Percentiles rank a stretch among this genome's conserved stretches.
Evolutionary conservation across 2,888 invertebrate genomes (phyloP).

Genomic region (Leptopterna dolabrata): DNA sequence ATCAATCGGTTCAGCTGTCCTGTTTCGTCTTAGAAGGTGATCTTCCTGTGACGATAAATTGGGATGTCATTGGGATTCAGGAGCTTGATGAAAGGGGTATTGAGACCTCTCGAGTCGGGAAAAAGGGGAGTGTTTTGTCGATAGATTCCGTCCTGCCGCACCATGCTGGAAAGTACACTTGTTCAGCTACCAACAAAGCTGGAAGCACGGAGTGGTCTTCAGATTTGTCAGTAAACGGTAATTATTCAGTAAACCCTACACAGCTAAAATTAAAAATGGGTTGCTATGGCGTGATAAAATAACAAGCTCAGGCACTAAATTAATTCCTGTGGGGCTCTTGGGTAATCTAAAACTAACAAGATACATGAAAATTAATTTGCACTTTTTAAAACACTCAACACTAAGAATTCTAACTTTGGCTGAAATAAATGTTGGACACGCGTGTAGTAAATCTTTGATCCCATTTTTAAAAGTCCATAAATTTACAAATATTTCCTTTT

Average conservation of each 20-base stretch:
- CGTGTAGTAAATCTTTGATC: background rate
- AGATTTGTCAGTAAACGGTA: slow-evolving; percentile 73
- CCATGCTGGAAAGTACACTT: slow-evolving; percentile 75
- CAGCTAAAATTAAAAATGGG: background rate
- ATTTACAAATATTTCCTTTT: too few species aligned
- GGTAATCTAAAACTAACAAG: background rate
- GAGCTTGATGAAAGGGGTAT: slow-evolving; percentile 64
- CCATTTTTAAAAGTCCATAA: too few species aligned
- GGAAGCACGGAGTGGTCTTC: slow-evolving; percentile 71
- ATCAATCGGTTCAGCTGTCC: slow-evolving; percentile 79
- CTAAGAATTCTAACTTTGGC: background rate
- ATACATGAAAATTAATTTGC: background rate
- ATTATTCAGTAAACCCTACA: slow-evolving; percentile 65
- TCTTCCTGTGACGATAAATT: slow-evolving; percentile 79
- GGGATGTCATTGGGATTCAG: slow-evolving; percentile 75
- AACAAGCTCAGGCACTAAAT: background rate
- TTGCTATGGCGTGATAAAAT: slow-evolving; percentile 6
- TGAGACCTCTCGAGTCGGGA: slow-evolving; percentile 67
- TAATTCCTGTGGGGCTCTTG: background rate
- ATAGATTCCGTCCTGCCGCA: slow-evolving; percentile 63
- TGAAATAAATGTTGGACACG: background rate
- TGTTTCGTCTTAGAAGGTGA: slow-evolving; percentile 83
- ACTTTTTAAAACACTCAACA: background rate
- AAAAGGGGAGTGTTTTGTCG: slow-evolving; percentile 64
- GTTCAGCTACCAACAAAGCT: slow-evolving; percentile 75